These are phyloP conservation scores for Cheiracanthium punctorium DNA, from an alignment of 2,888 invertebrate species.

Conservation along the genomic window DNA sequence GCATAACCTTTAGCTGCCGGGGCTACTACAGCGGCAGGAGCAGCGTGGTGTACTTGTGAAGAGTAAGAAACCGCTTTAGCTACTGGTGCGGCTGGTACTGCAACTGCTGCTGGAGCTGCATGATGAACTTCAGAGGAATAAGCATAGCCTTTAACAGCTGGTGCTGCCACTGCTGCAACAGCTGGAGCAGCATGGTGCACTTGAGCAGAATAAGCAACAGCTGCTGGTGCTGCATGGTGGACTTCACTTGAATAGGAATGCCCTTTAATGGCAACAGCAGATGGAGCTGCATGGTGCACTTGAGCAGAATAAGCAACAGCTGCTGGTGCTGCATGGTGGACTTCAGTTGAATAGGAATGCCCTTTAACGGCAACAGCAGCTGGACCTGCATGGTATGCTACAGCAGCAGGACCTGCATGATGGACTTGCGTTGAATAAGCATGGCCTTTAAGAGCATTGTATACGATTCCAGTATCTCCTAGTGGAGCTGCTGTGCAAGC, in stretches of 20 bases:
- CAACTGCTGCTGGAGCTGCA: slow-evolving; percentile 25
- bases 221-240: slow-evolving; percentile 36
- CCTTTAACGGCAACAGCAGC: slow-evolving; percentile 21
- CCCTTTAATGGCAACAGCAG: slow-evolving; percentile 19
- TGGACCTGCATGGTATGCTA: slow-evolving; percentile 31
- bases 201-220: slow-evolving; percentile 22
- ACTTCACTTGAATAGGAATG: slow-evolving; percentile 44
- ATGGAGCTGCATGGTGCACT: slow-evolving; percentile 31
- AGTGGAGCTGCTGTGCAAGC: slow-evolving; percentile 27
- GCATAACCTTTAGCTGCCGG: slow-evolving; percentile 24
- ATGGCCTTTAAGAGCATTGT: slow-evolving; percentile 29
- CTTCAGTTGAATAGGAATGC: slow-evolving; percentile 46
- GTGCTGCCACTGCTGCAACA: slow-evolving; percentile 13
- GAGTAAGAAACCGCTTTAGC: slow-evolving; percentile 6
- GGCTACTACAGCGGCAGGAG: slow-evolving; percentile 32
- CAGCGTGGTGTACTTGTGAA: slow-evolving; percentile 9
- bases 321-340: slow-evolving; percentile 35
- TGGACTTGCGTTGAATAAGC: slow-evolving; percentile 37
- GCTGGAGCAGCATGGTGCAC: slow-evolving; percentile 37
- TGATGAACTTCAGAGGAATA: slow-evolving; percentile 46
- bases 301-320: slow-evolving; percentile 23
- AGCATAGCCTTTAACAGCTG: slow-evolving; percentile 22
- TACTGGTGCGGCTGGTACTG: slow-evolving; percentile 24
- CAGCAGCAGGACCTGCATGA: slow-evolving; percentile 28
- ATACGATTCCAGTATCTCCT: not conserved